Evolutionary conservation across 2,888 invertebrate species (phyloP).

Genomic region (Xanthia togata): DNA sequence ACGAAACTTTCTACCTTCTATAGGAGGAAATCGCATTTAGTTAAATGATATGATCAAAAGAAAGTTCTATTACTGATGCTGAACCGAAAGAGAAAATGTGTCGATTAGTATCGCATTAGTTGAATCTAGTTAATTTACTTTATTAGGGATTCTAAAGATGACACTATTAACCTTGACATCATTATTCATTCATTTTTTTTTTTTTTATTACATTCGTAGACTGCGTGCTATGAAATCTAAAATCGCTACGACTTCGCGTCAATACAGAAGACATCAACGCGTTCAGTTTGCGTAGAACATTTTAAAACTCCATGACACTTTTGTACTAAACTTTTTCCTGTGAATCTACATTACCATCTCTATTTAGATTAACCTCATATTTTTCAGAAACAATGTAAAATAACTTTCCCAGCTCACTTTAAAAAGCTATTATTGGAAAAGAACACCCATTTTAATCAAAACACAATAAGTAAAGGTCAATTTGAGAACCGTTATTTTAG

Average conservation of each 20-base stretch:
- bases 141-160: conserved; percentile 44
- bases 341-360: background rate
- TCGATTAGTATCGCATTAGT: conserved; percentile 59
- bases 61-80: conserved; percentile 65
- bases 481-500: conserved; percentile 59
- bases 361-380: conserved; percentile 25
- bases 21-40: conserved; percentile 58
- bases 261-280: conserved; percentile 84
- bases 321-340: conserved; percentile 3
- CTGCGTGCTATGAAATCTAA: conserved; percentile 60
- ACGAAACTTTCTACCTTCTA: conserved; percentile 68
- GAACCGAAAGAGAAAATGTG: conserved; percentile 58
- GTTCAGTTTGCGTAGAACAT: conserved; percentile 36
- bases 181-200: too few relatives aligned
- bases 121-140: conserved; percentile 51
- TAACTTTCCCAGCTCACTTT: conserved; percentile 35
- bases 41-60: conserved; percentile 67
- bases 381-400: conserved; percentile 29
- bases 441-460: conserved; percentile 52
- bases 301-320: background rate
- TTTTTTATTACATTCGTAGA: too few relatives aligned
- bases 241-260: conserved; percentile 40
- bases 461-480: conserved; percentile 61
- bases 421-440: conserved; percentile 45
- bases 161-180: conserved; percentile 24